Percentiles rank a stretch among this genome's conserved stretches.
Conservation (phyloP, 2,888 invertebrate genomes). For the Deilephila porcellus region DNA sequence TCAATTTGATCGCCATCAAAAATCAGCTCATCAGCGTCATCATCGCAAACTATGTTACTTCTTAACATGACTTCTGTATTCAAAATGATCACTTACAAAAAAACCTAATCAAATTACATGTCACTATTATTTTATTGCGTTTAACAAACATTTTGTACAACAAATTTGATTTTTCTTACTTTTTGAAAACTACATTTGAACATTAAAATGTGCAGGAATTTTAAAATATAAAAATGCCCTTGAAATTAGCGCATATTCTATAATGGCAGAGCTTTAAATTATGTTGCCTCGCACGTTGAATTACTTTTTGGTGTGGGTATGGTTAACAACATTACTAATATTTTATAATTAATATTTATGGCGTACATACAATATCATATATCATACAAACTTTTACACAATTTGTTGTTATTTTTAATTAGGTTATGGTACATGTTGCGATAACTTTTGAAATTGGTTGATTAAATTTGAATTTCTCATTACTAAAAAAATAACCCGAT, state of each 20-base stretch:
- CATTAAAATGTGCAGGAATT: background rate
- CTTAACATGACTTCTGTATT: too few relatives aligned
- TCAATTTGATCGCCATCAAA: too few relatives aligned
- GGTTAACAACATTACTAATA: conserved; percentile 8
- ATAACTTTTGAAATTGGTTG: background rate
- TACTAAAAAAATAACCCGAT: too few relatives aligned
- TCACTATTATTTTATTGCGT: too few relatives aligned
- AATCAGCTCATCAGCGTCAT: too few relatives aligned
- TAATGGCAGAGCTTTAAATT: conserved; percentile 2
- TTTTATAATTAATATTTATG: conserved; percentile 9
- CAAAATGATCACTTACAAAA: too few relatives aligned
- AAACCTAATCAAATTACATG: too few relatives aligned
- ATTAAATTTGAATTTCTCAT: too few relatives aligned
- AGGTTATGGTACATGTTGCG: background rate
- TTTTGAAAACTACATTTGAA: background rate
- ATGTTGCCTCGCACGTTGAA: conserved; percentile 13
- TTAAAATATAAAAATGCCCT: background rate
- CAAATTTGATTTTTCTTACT: too few relatives aligned
- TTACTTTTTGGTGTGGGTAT: conserved; percentile 16
- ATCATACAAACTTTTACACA: background rate
- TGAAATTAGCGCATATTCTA: background rate
- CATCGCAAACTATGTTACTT: too few relatives aligned
- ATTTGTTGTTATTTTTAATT: background rate
- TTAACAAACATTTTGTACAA: too few relatives aligned
- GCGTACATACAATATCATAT: background rate